These are phyloP conservation scores for Xerus rutilus DNA, from an alignment of 2,797 vertebrate species.

Conservation along the genomic window DNA sequence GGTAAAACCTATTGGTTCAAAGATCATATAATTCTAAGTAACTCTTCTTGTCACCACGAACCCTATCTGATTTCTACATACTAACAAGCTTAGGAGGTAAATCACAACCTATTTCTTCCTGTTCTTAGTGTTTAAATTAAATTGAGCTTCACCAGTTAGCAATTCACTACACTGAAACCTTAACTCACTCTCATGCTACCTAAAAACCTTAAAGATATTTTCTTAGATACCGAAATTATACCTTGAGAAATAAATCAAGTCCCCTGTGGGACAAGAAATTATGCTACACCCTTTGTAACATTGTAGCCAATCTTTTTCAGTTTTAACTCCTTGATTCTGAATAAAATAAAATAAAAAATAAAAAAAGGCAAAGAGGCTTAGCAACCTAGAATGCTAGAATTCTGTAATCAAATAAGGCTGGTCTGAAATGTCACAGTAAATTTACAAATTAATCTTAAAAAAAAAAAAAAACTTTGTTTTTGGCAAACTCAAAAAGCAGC, in stretches of 20 bases:
- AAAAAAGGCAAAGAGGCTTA: background rate
- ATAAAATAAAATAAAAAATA: no score
- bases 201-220: constrained; percentile 33
- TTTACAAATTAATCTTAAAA: background rate
- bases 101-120: background rate
- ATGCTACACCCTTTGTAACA: background rate
- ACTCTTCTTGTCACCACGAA: background rate
- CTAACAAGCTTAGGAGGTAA: background rate
- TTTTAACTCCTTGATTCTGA: background rate
- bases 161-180: background rate
- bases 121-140: background rate
- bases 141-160: background rate
- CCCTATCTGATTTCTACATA: background rate
- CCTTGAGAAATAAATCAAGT: background rate
- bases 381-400: background rate
- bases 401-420: constrained; percentile 15
- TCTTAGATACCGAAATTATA: background rate
- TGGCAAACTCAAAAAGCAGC: constrained; percentile 46
- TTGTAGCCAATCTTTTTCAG: background rate
- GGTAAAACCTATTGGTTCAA: background rate
- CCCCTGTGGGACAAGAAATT: background rate
- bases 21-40: background rate
- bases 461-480: constrained; percentile 11
- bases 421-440: constrained; percentile 34
- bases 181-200: background rate